Conservation (phyloP, 2,113 vertebrate species). For the Thryonomys swinderianus region DNA sequence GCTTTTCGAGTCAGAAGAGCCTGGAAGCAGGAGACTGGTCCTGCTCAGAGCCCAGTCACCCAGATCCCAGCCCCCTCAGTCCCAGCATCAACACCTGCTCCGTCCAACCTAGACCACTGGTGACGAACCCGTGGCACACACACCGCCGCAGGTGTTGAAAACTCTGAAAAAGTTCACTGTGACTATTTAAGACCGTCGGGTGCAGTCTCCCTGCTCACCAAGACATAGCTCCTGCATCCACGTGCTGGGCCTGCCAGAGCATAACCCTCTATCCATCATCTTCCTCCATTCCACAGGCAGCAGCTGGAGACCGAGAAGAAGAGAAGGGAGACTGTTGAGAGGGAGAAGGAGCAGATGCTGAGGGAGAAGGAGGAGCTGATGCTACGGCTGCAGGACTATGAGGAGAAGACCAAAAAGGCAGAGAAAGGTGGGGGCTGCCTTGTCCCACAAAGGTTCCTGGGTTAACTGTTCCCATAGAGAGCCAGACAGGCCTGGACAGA, state of each 20-base stretch:
- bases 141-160: neutral
- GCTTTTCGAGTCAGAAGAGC: neutral
- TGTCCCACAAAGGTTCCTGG: too few species aligned
- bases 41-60: neutral
- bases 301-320: slow-evolving; percentile 96
- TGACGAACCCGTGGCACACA: neutral
- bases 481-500: neutral
- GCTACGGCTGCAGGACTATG: slow-evolving; percentile 92
- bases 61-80: neutral
- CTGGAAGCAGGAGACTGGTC: neutral
- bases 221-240: neutral
- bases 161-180: neutral
- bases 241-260: neutral
- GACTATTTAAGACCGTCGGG: neutral
- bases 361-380: slow-evolving; percentile 94
- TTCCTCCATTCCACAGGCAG: slow-evolving; percentile 85
- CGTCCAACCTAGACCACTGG: neutral
- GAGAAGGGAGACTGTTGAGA: slow-evolving; percentile 93
- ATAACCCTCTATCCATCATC: neutral
- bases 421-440: slow-evolving; percentile 90
- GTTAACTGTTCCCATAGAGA: neutral
- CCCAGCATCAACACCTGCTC: neutral
- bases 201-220: neutral
- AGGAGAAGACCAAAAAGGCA: slow-evolving; percentile 94
- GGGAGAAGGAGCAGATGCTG: slow-evolving; percentile 95